These are phyloP conservation scores for Nephrotoma flavescens DNA, from an alignment of 2,888 invertebrate species.

Conservation along the genomic window DNA sequence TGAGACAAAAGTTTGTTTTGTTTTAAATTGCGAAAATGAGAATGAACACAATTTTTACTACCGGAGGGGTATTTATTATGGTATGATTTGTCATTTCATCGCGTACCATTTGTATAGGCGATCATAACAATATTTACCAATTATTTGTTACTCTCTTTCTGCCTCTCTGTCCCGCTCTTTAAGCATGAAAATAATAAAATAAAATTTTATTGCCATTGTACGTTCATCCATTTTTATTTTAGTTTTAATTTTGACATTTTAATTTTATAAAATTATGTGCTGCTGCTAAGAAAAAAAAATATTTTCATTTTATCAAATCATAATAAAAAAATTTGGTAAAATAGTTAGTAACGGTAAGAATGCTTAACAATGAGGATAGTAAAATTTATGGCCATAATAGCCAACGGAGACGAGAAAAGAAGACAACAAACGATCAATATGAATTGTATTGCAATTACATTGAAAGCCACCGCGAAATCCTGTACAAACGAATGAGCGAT, in stretches of 20 bases:
- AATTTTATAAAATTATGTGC: neutral
- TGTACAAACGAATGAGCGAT: neutral
- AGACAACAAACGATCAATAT: neutral
- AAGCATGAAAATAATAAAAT: neutral
- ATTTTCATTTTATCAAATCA: neutral
- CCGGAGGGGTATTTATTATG: neutral
- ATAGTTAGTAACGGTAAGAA: neutral
- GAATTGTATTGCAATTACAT: neutral
- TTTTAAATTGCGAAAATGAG: neutral
- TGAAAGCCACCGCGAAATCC: neutral
- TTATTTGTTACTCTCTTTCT: neutral
- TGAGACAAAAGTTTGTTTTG: neutral
- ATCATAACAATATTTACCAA: neutral
- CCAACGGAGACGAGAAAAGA: neutral
- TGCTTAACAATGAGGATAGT: neutral
- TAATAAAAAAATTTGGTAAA: neutral
- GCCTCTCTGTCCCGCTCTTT: neutral
- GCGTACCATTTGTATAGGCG: neutral
- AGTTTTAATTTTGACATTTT: neutral
- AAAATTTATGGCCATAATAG: neutral
- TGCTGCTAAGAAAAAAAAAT: neutral
- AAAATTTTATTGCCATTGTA: neutral
- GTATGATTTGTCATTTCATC: neutral
- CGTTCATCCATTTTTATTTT: neutral
- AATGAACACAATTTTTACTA: neutral